A percentile compares a stretch with the other conserved stretches of the same genome.
phyloP scores from a whole-genome alignment of 2,797 vertebrate species.

The Coccyzus lansbergi region DNA sequence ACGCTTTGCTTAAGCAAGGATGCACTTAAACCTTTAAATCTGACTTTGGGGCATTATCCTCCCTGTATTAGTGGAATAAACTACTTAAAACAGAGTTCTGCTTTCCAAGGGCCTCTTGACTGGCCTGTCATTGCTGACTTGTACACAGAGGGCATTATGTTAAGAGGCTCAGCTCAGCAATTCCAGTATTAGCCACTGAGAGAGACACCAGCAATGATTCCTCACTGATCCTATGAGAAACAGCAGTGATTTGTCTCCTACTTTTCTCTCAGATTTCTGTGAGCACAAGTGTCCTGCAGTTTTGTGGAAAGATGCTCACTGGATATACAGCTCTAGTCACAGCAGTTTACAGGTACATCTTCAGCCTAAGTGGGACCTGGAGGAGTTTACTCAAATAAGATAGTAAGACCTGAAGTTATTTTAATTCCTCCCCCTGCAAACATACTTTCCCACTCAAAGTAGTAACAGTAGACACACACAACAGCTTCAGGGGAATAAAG shows the following conservation, averaged over 20 bases:
- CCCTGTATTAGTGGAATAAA: constrained; percentile 9
- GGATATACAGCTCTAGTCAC: background rate
- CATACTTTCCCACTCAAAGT: background rate
- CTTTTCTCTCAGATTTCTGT: background rate
- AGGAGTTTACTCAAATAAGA: background rate
- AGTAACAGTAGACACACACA: background rate
- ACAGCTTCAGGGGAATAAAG: background rate
- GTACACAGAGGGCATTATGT: background rate
- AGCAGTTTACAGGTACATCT: background rate
- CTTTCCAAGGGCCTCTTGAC: background rate
- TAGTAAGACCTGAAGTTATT: background rate
- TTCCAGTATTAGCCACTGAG: background rate
- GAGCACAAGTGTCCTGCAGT: background rate
- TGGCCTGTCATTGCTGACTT: background rate
- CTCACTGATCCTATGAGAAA: background rate
- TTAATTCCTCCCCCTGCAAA: background rate
- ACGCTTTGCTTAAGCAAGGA: background rate
- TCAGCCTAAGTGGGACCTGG: background rate
- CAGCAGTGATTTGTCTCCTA: background rate
- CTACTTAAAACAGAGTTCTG: background rate
- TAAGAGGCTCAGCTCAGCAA: constrained; percentile 23
- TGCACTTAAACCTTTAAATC: background rate
- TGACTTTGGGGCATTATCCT: background rate
- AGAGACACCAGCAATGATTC: background rate
- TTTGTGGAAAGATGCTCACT: background rate